Base-by-base conservation (phyloP, 2,113 vertebrate species). In the Saguinus midas region DNA sequence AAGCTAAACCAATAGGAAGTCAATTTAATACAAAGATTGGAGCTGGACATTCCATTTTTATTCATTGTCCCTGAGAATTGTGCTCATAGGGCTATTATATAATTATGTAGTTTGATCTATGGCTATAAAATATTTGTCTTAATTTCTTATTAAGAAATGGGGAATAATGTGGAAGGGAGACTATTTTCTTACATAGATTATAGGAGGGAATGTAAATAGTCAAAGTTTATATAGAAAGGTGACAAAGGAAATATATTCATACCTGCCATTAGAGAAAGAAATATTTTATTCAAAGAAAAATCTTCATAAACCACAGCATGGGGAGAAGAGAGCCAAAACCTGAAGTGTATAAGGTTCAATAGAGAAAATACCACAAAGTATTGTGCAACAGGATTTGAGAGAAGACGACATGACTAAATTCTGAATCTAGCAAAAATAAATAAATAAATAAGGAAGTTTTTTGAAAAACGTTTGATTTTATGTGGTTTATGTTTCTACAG, bases 381-480 rank as follows among this genome's bases (percentile, higher is more conserved):
- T 10, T 91, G 6, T 45, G 32, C 7, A 68, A 11, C 40, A 76
- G 17, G 20, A n/a, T 61, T 81, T 79, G 81, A 79, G 25, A 6
- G 25, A 70, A 76, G 20, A 2, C 4, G 72, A 78, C 1, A 90
- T 21, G 16, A 61, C 45, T 64, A 45, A 3, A 86, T 90, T 89
- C 43, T 92, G 29, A 84, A 91, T 87, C 66, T 58, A 9, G 61
- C 40, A 43, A 96, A 50, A 94, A 43, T 82, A 61, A 50, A 95
- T 61, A 48, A 50, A 96, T 43, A 92, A n/a, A n/a, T n/a, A 78
- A 55, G 14, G 6, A 43, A 27, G 8, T 8, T 79, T 52, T 87
- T 86, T 37, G 29, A 50, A 87, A 89, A 84, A 81, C 27, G 45
- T 45, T 87, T 85, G 6, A 14, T 48, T 94, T 80, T 70, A 45